Evolutionary conservation across 37 sponge, comb jelly and placozoan species (phyloP).

Genomic region (Axinella damicornis): DNA sequence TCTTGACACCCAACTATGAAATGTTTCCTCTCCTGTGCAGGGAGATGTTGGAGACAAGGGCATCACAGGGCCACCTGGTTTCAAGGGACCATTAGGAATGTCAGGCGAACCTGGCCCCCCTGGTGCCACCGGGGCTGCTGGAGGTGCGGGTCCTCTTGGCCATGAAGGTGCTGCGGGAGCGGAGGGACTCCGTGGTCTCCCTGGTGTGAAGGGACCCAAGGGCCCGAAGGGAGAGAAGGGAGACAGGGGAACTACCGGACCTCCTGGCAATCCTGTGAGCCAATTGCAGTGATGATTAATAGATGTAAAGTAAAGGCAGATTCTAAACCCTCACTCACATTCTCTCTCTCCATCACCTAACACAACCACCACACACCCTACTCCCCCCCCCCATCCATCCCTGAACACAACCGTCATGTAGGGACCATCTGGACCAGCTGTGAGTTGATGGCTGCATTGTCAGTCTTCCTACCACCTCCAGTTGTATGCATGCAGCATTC

Average conservation of each 20-base stretch:
- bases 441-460: conserved; percentile 24
- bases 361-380: conserved; percentile 3
- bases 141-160: conserved; percentile 51
- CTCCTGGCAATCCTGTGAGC: conserved; percentile 58
- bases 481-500: too few species aligned
- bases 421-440: conserved; percentile 79
- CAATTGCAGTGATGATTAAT: too few species aligned
- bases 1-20: background rate
- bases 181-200: conserved; percentile 40
- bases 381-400: background rate
- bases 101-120: conserved; percentile 77
- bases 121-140: conserved; percentile 60
- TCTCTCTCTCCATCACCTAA: background rate
- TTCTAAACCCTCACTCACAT: background rate
- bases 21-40: background rate
- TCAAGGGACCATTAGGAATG: conserved; percentile 68
- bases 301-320: too few species aligned
- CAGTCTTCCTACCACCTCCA: too few species aligned
- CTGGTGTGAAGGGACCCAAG: conserved; percentile 62
- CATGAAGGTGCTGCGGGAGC: conserved; percentile 53
- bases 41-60: conserved; percentile 77
- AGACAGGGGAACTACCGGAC: conserved; percentile 40
- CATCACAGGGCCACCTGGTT: conserved; percentile 39
- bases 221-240: conserved; percentile 71
- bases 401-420: background rate